These are phyloP conservation scores for Epinotia nisella DNA, from an alignment of 2,888 invertebrate species.

Conservation along the genomic window DNA sequence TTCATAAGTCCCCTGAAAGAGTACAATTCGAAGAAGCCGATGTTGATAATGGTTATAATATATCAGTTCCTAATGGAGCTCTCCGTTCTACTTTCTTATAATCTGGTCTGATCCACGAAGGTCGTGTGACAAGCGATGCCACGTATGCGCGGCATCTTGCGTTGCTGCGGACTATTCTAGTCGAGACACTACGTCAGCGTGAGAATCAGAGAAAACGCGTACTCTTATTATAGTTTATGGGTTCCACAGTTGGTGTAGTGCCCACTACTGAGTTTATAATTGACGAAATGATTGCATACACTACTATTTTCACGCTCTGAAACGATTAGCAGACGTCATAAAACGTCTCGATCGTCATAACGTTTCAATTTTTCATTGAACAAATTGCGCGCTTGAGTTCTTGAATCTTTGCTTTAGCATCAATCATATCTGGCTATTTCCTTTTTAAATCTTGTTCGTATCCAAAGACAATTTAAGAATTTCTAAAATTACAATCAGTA, in stretches of 20 bases:
- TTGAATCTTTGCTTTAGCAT: neutral
- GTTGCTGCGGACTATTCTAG: constrained; percentile 39
- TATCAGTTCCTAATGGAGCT: constrained; percentile 12
- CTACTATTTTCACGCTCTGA: constrained; percentile 15
- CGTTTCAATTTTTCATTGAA: neutral
- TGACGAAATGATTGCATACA: constrained; percentile 38
- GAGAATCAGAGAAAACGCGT: constrained; percentile 36
- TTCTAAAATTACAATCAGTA: constrained; percentile 9
- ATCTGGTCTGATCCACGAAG: constrained; percentile 25
- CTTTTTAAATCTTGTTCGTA: neutral
- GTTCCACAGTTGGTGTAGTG: constrained; percentile 36
- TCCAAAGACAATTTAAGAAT: neutral
- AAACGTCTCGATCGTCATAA: constrained; percentile 12
- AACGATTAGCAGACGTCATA: constrained; percentile 29
- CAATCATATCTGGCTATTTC: neutral
- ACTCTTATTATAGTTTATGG: constrained; percentile 44
- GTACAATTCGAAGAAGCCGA: neutral
- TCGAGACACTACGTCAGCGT: constrained; percentile 44
- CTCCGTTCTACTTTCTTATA: constrained; percentile 14
- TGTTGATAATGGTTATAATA: neutral
- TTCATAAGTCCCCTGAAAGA: neutral
- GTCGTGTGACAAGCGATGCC: constrained; percentile 34
- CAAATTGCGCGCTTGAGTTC: neutral
- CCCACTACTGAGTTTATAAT: constrained; percentile 33
- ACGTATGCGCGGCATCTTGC: constrained; percentile 27